Percentiles rank a stretch among this genome's conserved stretches.
Evolutionary conservation across 2,888 invertebrate genomes (phyloP).

Genomic region (Morinoia aosen): DNA sequence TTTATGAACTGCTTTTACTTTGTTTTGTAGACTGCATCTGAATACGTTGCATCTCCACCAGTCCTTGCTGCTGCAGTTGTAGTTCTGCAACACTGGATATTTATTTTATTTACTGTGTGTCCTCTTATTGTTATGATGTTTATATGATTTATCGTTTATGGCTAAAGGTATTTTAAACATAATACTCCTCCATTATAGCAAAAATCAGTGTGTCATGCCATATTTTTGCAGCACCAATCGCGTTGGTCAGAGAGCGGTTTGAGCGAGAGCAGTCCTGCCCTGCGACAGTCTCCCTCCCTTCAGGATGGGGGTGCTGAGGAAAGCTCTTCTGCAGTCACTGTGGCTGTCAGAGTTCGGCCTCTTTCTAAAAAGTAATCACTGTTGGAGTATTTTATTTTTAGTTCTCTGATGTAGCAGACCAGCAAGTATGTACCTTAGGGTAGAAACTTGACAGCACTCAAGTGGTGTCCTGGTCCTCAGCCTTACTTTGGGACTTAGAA

Average conservation of each 20-base stretch:
- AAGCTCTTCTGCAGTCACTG: slow-evolving; percentile 45
- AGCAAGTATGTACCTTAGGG: background rate
- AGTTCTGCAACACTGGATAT: background rate
- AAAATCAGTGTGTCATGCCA: background rate
- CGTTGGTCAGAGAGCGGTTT: slow-evolving; percentile 20
- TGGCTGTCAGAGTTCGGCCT: slow-evolving; percentile 56
- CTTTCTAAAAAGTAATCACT: slow-evolving; percentile 29
- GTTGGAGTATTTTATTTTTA: background rate
- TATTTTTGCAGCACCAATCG: background rate
- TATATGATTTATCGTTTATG: background rate
- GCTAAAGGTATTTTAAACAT: background rate
- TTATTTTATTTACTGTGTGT: background rate
- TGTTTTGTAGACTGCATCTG: too few species aligned
- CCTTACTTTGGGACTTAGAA: background rate
- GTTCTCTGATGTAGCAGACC: background rate
- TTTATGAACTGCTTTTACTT: too few species aligned
- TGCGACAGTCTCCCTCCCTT: background rate
- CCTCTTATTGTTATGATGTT: background rate
- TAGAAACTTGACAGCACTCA: background rate
- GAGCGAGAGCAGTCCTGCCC: slow-evolving; percentile 15
- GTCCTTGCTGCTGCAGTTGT: background rate
- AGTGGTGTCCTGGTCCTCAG: background rate
- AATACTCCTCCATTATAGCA: background rate
- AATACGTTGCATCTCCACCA: too few species aligned
- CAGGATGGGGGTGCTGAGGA: background rate